A percentile compares a stretch with the other conserved stretches of the same genome.
Conservation (phyloP, 2,888 invertebrate genomes). For the Incurvaria masculella region DNA sequence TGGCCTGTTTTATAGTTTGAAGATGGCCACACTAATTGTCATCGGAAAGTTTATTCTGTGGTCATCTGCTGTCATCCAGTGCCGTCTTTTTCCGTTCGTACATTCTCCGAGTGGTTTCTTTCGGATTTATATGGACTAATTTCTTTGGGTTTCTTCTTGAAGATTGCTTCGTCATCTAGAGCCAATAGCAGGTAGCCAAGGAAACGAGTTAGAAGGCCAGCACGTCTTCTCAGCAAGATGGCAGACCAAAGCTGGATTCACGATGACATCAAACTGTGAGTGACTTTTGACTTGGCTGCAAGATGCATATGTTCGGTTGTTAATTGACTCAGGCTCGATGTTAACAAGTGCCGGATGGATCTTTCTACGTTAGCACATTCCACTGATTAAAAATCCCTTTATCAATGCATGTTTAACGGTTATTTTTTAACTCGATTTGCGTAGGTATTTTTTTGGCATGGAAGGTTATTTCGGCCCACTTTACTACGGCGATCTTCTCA, state of each 20-base stretch:
- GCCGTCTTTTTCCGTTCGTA: too few relatives aligned
- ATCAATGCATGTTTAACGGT: neutral
- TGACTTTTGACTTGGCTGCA: constrained; percentile 19
- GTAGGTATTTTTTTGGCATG: neutral
- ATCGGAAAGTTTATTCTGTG: too few relatives aligned
- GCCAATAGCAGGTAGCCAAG: neutral
- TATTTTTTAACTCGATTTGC: neutral
- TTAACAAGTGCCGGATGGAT: constrained; percentile 4
- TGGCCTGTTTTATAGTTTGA: too few relatives aligned
- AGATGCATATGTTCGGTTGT: constrained; percentile 22
- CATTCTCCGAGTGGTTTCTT: too few relatives aligned
- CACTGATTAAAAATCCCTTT: neutral
- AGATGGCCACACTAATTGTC: too few relatives aligned
- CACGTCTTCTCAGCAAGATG: constrained; percentile 35
- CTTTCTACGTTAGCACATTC: neutral
- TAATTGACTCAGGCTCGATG: constrained; percentile 4
- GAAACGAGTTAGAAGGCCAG: neutral
- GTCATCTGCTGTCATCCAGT: too few relatives aligned
- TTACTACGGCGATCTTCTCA: neutral
- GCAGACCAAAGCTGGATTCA: constrained; percentile 65
- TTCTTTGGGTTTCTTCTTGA: neutral
- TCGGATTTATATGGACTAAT: too few relatives aligned
- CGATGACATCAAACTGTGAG: constrained; percentile 74
- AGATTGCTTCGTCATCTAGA: too few relatives aligned
- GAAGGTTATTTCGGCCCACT: neutral